Base-by-base conservation (phyloP, 2,113 vertebrate species). In the Aleadryas rufinucha region DNA sequence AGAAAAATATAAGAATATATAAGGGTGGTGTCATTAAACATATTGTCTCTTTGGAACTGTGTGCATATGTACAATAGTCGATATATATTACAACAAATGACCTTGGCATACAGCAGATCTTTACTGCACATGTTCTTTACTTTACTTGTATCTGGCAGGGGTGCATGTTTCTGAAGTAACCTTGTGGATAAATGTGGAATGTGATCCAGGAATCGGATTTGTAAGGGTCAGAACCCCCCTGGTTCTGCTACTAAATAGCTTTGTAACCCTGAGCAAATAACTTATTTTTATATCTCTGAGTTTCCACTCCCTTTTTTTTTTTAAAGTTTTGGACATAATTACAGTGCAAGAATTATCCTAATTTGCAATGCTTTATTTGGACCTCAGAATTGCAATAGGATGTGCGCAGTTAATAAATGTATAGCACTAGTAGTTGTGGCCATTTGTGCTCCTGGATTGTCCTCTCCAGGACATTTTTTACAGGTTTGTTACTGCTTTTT, bases 231-330 rank as follows among this genome's bases (percentile, higher is more conserved):
- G 33, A 11, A 72, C 17, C 26, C 1, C 1, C 1, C 13, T 0
- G 0, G 10, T 56, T 85, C 37, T 85, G 31, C 30, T 52, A 28
- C 5, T 41, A 57, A 37, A 9, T 3, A 49, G 28, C 11, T 79
- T 56, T 64, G 4, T 49, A 78, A 59, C 6, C 41, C 42, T 60
- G 16, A 70, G 23, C 2, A 81, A 86, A 61, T 44, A 3, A 19
- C 4, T 70, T 59, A 7, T 49, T 84, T 61, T 66, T 57, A 28
- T 41, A 68, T 2, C 11, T 57, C 31, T 28, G 44, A 57, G 9
- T 53, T 91, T 11, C 19, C 0, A 1, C 4, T 7, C 3, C 12
- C 3, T 4, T 22, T 18, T 31, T 13, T 14, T 15, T 20, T 22
- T 30, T 13, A 1, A 13, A 12, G 6, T 57, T 65, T 52, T 64